Base-by-base conservation (phyloP, 2,113 vertebrate species). In the Empidonax alnorum region DNA sequence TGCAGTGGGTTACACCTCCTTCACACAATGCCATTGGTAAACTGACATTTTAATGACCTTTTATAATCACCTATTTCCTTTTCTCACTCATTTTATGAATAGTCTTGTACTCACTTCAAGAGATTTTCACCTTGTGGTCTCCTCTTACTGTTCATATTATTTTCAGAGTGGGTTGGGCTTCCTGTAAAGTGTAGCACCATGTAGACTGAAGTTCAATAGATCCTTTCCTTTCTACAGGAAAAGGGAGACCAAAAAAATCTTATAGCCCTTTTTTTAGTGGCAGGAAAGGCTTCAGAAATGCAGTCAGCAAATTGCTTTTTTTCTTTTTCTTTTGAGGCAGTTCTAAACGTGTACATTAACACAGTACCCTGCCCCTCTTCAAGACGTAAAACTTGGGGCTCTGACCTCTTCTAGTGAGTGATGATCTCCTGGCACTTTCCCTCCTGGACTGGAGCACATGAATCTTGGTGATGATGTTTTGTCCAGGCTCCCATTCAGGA, bases 1-100 rank as follows among this genome's bases (percentile, higher is more conserved):
- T 95, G 88, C 74, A 63, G 79, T 65, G 39, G 94, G 83, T 74
- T 96, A 90, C 90, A 87, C 87, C 61, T 95, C 92, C 56, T 93
- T 97, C 83, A 78, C 87, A 91, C 93, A 97, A 91, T 91, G 58
- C 63, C 91, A 74, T 87, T 94, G 93, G 84, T 90, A 93, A 95
- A 44, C 53, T 97, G 96, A 97, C 96, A 94, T 97, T 97, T 97
- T 96, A 94, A 76, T 95, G 95, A 95, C 97, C 96, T 97, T 90
- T 96, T 78, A 93, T 96, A 97, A 96, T 97, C 91, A 91, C 61
- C 37, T 69, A 41, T 96, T 97, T 92, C 92, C 96, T 89, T 91
- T 97, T 95, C 90, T 96, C 96, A 56, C 90, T 97, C 73, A 47
- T 91, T 91, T 37, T 95, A 63, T 92, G 97, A 97, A 93, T 96